Conservation (phyloP, 2,797 vertebrate genomes). For the Pagetopsis macropterus region DNA sequence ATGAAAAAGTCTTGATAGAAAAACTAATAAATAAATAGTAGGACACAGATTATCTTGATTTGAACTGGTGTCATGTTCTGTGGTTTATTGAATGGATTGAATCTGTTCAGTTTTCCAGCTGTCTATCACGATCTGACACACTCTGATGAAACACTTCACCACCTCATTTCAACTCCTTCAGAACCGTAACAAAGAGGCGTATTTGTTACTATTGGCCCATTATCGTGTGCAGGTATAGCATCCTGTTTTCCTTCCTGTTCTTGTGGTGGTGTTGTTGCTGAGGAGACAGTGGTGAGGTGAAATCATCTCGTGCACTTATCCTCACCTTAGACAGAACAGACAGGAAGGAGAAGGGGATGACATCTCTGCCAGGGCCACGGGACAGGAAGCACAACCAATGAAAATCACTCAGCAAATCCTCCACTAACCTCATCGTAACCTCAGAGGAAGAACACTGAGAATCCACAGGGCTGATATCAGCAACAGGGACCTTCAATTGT, state of each 20-base stretch:
- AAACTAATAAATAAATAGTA: no score
- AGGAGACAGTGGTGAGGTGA: slow-evolving; percentile 32
- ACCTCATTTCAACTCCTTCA: background rate
- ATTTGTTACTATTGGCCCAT: background rate
- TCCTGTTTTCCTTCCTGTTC: background rate
- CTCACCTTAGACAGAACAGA: slow-evolving; percentile 52
- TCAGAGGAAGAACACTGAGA: slow-evolving; percentile 55
- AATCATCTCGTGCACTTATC: slow-evolving; percentile 36
- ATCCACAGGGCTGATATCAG: slow-evolving; percentile 51
- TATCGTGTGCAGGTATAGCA: background rate
- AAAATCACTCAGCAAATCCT: slow-evolving; percentile 61
- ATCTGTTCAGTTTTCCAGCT: background rate
- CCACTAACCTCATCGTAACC: slow-evolving; percentile 68
- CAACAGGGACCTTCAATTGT: slow-evolving; percentile 39
- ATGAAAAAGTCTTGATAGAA: no score
- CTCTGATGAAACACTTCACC: background rate
- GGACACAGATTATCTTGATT: no score
- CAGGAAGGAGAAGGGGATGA: slow-evolving; percentile 52
- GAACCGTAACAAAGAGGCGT: background rate
- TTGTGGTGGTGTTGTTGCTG: slow-evolving; percentile 1
- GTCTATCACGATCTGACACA: background rate
- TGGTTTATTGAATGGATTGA: background rate
- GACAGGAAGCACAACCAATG: slow-evolving; percentile 46
- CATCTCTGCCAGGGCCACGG: slow-evolving; percentile 30
- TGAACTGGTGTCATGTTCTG: no score